phyloP scores from a whole-genome alignment of 2,113 vertebrate genomes.

The Microtus ochrogaster region DNA sequence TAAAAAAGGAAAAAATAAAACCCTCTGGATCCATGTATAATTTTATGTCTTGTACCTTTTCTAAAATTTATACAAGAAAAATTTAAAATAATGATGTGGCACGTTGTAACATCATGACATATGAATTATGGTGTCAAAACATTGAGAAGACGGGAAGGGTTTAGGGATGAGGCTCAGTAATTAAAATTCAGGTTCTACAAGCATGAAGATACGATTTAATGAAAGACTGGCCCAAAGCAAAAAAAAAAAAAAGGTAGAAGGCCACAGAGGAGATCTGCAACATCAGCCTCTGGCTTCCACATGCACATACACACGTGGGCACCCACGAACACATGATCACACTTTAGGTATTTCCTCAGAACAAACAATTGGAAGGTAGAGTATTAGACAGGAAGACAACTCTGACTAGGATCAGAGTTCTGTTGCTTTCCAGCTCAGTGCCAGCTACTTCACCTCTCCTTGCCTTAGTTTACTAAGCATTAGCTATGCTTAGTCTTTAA shows the following conservation, averaged over 20 bases:
- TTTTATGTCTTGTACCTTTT: constrained; percentile 32
- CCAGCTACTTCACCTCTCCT: neutral
- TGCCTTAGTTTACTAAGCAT: neutral
- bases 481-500: constrained; percentile 22
- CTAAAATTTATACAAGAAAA: constrained; percentile 33
- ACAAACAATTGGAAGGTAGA: constrained; percentile 26
- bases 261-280: neutral
- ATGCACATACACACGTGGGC: no score
- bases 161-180: neutral
- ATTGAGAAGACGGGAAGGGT: neutral
- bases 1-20: no score
- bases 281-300: neutral
- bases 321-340: no score
- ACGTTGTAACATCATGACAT: constrained; percentile 6
- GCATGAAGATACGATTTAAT: neutral
- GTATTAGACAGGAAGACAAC: neutral
- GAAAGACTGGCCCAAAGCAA: neutral
- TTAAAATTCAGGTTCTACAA: neutral
- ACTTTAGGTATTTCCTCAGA: neutral
- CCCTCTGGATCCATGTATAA: neutral
- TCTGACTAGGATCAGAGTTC: neutral
- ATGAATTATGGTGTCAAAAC: neutral
- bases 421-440: constrained; percentile 6
- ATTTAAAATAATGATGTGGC: constrained; percentile 27
- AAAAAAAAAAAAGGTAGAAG: no score